phyloP scores from a whole-genome alignment of 2,113 vertebrate species.

The Clarias batrachus region DNA sequence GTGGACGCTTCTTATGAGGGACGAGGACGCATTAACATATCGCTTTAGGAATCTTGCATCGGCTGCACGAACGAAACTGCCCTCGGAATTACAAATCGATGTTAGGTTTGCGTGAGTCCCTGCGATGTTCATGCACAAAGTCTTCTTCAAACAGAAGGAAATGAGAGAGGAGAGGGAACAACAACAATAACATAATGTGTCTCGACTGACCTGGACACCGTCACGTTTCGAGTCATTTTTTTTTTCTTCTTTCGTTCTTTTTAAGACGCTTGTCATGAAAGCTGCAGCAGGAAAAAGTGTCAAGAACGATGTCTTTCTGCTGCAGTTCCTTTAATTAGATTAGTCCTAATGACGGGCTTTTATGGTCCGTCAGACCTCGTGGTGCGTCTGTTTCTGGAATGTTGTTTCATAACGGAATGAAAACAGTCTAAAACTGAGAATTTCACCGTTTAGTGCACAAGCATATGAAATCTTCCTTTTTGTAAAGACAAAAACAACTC shows the following conservation, averaged over 20 bases:
- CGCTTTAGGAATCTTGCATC: conserved; percentile 66
- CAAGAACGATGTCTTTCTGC: not conserved
- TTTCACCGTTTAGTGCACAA: not conserved
- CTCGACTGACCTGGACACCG: not conserved
- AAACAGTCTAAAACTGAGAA: not conserved
- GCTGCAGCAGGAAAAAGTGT: not conserved
- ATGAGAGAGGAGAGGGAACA: not conserved
- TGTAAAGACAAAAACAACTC: not conserved
- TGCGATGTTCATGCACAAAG: not conserved
- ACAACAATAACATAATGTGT: not conserved
- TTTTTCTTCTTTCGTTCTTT: not conserved
- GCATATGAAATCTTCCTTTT: not conserved
- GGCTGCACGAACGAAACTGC: conserved; percentile 56
- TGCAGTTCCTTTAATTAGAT: not conserved
- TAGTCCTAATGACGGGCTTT: not conserved
- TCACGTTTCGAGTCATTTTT: not conserved
- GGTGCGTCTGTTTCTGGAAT: not conserved
- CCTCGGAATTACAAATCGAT: conserved; percentile 64
- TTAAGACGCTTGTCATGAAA: not conserved
- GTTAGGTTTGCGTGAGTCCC: not conserved
- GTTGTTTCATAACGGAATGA: too few species aligned
- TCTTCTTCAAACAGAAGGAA: not conserved
- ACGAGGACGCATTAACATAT: conserved; percentile 48
- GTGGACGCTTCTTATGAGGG: not conserved
- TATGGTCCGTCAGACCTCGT: not conserved